A percentile compares a stretch with the other conserved stretches of the same genome.
Evolutionary conservation across 2,797 vertebrate species (phyloP).

Genomic region (Oryzias dopingdopingensis): DNA sequence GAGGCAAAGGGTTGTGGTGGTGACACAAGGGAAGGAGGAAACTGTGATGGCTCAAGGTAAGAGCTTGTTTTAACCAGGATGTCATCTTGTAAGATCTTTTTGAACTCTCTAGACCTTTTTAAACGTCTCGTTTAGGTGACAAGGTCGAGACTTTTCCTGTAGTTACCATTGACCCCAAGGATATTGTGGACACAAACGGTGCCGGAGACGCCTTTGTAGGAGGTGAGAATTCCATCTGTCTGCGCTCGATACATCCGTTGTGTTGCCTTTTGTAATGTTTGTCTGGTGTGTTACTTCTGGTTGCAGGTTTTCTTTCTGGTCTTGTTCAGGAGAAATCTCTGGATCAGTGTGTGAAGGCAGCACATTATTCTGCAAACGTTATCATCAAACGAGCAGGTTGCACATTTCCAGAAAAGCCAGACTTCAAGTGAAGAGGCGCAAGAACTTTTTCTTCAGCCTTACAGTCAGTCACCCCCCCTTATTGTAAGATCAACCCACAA

Average conservation of each 20-base stretch:
- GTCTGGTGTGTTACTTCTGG: background rate
- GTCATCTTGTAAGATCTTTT: slow-evolving; percentile 13
- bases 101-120: slow-evolving; percentile 28
- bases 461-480: background rate
- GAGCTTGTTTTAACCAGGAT: background rate
- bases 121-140: slow-evolving; percentile 71
- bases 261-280: background rate
- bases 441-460: slow-evolving; percentile 13
- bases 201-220: slow-evolving; percentile 98
- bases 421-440: slow-evolving; percentile 83
- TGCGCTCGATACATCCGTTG: background rate
- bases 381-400: slow-evolving; percentile 90
- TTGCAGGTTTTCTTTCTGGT: slow-evolving; percentile 91
- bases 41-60: slow-evolving; percentile 87
- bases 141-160: slow-evolving; percentile 86
- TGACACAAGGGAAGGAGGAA: slow-evolving; percentile 92
- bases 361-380: slow-evolving; percentile 93
- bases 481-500: background rate
- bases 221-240: slow-evolving; percentile 72
- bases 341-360: slow-evolving; percentile 88
- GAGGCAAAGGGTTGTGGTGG: slow-evolving; percentile 86
- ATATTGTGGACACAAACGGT: slow-evolving; percentile 95
- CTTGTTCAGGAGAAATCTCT: slow-evolving; percentile 87
- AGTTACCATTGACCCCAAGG: slow-evolving; percentile 86
- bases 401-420: slow-evolving; percentile 94